phyloP scores from a whole-genome alignment of 1,140 invertebrate genomes.

The Matsumurasca onukii region DNA sequence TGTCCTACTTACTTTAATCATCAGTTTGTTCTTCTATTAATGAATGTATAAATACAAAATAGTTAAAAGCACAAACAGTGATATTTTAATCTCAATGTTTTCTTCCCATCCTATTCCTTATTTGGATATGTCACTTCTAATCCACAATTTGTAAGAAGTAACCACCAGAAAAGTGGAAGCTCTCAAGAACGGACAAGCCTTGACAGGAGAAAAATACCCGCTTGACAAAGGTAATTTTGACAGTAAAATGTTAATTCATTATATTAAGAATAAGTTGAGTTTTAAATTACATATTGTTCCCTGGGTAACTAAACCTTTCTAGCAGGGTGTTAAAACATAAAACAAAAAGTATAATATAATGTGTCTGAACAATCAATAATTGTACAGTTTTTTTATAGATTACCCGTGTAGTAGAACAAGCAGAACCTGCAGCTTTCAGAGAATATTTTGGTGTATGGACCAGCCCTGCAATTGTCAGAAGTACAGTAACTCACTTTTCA shows the following conservation, averaged over 20 bases:
- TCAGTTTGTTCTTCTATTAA: too few relatives aligned
- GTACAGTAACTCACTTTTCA: conserved; percentile 22
- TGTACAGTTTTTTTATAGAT: too few relatives aligned
- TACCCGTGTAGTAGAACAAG: conserved; percentile 67
- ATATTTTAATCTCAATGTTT: too few relatives aligned
- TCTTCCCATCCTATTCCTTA: conserved; percentile 71
- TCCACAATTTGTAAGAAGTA: conserved; percentile 79
- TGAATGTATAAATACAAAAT: too few relatives aligned
- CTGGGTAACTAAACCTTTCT: too few relatives aligned
- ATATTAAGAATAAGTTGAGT: not conserved
- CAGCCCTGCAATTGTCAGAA: conserved; percentile 24
- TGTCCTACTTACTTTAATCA: too few relatives aligned
- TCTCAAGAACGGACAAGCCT: conserved; percentile 73
- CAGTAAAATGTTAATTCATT: too few relatives aligned
- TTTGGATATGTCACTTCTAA: conserved; percentile 72
- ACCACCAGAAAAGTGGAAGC: conserved; percentile 74
- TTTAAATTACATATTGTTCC: too few relatives aligned
- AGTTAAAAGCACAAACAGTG: too few relatives aligned
- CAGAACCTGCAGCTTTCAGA: conserved; percentile 74
- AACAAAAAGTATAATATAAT: not conserved
- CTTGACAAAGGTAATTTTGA: conserved; percentile 74
- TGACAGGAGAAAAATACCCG: conserved; percentile 72
- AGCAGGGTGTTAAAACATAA: too few relatives aligned
- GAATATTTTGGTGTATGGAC: conserved; percentile 77
- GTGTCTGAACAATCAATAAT: too few relatives aligned